Evolutionary conservation across 2,888 invertebrate species (phyloP), one percentile per base, ranked within the genome.

Genomic region (Phorcus lineatus): DNA sequence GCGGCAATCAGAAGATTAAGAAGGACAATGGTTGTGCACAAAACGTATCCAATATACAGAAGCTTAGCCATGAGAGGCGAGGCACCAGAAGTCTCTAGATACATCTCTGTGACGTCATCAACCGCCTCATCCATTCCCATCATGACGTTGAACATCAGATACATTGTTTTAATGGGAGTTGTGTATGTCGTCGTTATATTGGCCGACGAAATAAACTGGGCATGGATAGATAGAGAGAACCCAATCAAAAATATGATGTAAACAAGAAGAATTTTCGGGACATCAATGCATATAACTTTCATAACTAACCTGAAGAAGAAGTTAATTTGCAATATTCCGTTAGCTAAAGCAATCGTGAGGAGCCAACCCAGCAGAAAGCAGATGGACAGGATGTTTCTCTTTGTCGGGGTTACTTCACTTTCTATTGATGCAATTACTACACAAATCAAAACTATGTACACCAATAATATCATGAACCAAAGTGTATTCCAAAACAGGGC

Each of bases 351-450:
- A 36, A 92, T 90, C 17, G 90, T 86, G 28, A 86, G 82, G 19
- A 91, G 54, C 92, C 92, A 92, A 6, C 92, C 92, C 9, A 90
- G 80, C 22, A 90, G 85, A 11, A 91, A 79, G 16, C 87, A 85
- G 0, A 88, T 70, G 0, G 91, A 88, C 6, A 91, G 83, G n/a
- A 91, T 55, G 74, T 91, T 88, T 66, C 88, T 88, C 80, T 67
- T 31, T 2, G 90, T 89, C 70, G 83, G 81, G 0, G 40, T n/a
- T 28, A 85, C 82, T 13, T 83, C 77, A 0, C 78, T 24, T 6
- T 83, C 66, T 36, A 88, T 86, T 2, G 88, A 79, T 19, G 83
- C 83, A 74, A 88, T 86, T 89, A 90, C 91, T 0, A 82, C 79
- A 11, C 90, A 81, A 0, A 88, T 85, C 22, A 90, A 36, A 0